These are phyloP conservation scores for Leptinotarsa texana DNA, from an alignment of 1,140 invertebrate genomes.

Conservation along the genomic window DNA sequence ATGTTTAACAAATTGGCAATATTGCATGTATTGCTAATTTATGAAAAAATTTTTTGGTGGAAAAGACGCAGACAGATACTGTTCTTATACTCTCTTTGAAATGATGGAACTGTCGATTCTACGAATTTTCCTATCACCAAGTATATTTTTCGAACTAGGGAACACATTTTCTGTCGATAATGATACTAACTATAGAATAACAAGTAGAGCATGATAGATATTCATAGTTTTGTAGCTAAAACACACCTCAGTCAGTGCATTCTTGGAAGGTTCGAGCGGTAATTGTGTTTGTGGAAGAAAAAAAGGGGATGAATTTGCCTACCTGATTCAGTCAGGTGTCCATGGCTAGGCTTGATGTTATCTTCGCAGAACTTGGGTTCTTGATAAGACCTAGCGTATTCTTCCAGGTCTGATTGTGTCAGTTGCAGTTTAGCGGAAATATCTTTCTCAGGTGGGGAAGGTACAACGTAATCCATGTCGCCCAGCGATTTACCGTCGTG, in stretches of 20 bases:
- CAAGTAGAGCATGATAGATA: neutral
- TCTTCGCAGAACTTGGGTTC: slow-evolving; percentile 53
- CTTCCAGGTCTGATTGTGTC: slow-evolving; percentile 71
- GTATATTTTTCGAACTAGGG: too few relatives aligned
- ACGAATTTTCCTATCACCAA: too few relatives aligned
- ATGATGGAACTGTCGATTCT: too few relatives aligned
- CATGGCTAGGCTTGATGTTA: slow-evolving; percentile 25
- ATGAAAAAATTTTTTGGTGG: too few relatives aligned
- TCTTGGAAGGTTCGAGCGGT: neutral
- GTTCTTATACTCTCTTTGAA: too few relatives aligned
- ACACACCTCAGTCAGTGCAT: neutral
- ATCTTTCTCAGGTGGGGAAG: slow-evolving; percentile 76
- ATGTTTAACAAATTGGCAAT: too few relatives aligned
- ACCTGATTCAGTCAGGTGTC: slow-evolving; percentile 32
- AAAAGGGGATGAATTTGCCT: slow-evolving; percentile 2
- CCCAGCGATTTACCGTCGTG: slow-evolving; percentile 67
- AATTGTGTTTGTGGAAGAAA: neutral
- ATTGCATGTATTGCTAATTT: too few relatives aligned
- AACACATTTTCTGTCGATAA: too few relatives aligned
- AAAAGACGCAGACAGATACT: too few relatives aligned
- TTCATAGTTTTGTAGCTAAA: neutral
- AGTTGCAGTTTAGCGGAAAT: slow-evolving; percentile 59
- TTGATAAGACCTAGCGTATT: slow-evolving; percentile 68
- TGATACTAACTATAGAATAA: neutral
- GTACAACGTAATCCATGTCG: slow-evolving; percentile 73